Evolutionary conservation across 2,797 vertebrate species (phyloP), one percentile per base, ranked within the genome.

Genomic region (Bovichtus variegatus): DNA sequence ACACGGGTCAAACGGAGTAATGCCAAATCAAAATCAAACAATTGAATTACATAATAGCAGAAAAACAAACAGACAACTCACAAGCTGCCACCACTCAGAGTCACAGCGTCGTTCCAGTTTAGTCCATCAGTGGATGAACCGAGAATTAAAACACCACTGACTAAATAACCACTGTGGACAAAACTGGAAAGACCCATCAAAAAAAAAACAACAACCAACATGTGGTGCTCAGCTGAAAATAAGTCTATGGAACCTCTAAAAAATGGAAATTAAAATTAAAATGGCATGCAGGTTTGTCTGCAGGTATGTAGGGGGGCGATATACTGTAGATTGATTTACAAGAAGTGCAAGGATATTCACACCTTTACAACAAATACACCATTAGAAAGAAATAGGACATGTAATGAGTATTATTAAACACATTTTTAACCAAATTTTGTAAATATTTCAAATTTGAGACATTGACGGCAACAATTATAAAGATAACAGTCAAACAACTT

Each of bases 301-400:
- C 58, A 72, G 81, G 46, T 71, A 70, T 78, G 81, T 53, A 23
- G 38, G 44, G 71, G 60, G 46, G 29, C 78, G 85, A 72, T 19
- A 79, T 40, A 34, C 6, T 6, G 31, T 34, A 65, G 36, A 87
- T 79, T 81, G 81, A 77, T 54, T 74, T 47, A 81, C 50, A 69
- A 74, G 9, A 72, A 78, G 29, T 58, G 29, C 44, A 80, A 66
- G 8, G 34, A 70, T 60, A 67, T 67, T 82, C 51, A 84, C 50
- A 80, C 71, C 78, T 70, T 72, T 51, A 78, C 31, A 87, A 81
- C 78, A 83, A 84, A 82, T 64, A 89, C 62, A 84, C 27, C 19
- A 68, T 80, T 71, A 73, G 67, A 49, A 76, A 77, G 63, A 72
- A 72, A 54, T 36, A 87, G 79, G 76, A 57, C 23, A 67, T 40